Conservation (phyloP, 2,888 invertebrate species). For the Galeopsomyia nigrocyanea region DNA sequence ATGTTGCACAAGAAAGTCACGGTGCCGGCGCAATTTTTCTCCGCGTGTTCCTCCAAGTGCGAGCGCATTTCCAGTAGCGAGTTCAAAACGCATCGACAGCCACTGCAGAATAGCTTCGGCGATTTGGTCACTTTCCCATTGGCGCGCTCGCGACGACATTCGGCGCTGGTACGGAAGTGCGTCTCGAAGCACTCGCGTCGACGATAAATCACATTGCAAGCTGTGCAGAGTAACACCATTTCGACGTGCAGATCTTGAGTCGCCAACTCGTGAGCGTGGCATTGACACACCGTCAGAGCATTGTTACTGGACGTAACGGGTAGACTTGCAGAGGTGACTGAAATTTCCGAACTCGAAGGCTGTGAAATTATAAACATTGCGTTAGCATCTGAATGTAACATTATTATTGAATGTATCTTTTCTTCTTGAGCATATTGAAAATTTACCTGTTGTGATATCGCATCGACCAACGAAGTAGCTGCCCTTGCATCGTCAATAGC, state of each 20-base stretch:
- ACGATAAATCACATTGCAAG: conserved; percentile 59
- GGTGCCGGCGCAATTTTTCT: conserved; percentile 48
- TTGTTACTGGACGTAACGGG: not conserved
- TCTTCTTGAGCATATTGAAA: not conserved
- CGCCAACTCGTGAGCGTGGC: conserved; percentile 54
- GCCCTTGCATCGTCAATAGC: not conserved
- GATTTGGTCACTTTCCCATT: conserved; percentile 51
- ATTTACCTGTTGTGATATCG: conserved; percentile 15
- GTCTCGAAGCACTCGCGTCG: conserved; percentile 60
- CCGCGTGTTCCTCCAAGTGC: conserved; percentile 58
- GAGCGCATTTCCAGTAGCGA: conserved; percentile 55
- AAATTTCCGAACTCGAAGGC: no score
- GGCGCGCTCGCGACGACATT: conserved; percentile 46
- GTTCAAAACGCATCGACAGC: conserved; percentile 53
- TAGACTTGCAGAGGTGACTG: not conserved
- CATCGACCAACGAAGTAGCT: not conserved
- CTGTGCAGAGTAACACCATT: conserved; percentile 59
- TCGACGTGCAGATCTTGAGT: conserved; percentile 58
- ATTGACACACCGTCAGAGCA: conserved; percentile 54
- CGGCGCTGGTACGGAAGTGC: conserved; percentile 54
- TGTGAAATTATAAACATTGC: no score
- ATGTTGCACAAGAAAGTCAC: conserved; percentile 61
- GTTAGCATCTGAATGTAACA: no score
- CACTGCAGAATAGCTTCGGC: conserved; percentile 59
- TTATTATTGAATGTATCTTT: not conserved